A percentile compares a stretch with the other conserved stretches of the same genome.
phyloP scores from a whole-genome alignment of 1,140 invertebrate genomes.

The Drosophila insularis region DNA sequence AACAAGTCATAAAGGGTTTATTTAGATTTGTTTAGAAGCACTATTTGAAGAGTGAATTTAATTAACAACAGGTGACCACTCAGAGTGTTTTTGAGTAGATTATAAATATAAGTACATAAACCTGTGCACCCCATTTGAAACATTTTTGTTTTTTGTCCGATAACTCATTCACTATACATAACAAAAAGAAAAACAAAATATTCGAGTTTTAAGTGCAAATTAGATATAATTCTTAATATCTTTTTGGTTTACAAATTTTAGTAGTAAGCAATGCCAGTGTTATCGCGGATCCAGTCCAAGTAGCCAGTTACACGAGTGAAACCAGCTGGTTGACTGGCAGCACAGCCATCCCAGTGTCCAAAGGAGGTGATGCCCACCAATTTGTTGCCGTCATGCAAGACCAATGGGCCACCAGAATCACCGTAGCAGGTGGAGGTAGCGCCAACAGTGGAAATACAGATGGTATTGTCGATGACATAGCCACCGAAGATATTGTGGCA shows the following conservation, averaged over 20 bases:
- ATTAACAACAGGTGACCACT: background rate
- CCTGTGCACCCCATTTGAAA: no score
- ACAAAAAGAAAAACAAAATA: no score
- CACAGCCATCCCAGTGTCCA: slow-evolving; percentile 38
- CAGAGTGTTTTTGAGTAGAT: no score
- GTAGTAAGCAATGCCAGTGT: slow-evolving; percentile 74
- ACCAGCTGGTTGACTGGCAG: slow-evolving; percentile 83
- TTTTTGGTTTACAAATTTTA: background rate
- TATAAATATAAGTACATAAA: background rate
- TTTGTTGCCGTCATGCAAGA: slow-evolving; percentile 74
- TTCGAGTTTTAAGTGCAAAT: background rate
- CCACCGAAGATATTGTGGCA: slow-evolving; percentile 31
- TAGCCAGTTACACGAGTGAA: slow-evolving; percentile 83
- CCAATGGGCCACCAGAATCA: slow-evolving; percentile 84
- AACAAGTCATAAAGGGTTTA: background rate
- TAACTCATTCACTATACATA: no score
- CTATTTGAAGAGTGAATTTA: background rate
- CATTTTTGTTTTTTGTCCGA: no score
- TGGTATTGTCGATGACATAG: slow-evolving; percentile 34
- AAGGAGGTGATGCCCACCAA: slow-evolving; percentile 83
- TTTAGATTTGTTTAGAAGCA: background rate
- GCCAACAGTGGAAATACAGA: slow-evolving; percentile 47
- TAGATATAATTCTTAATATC: background rate
- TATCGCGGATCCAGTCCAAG: slow-evolving; percentile 83
- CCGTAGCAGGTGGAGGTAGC: slow-evolving; percentile 72